phyloP scores from a whole-genome alignment of 2,888 invertebrate species.

The Daptonema setosum region DNA sequence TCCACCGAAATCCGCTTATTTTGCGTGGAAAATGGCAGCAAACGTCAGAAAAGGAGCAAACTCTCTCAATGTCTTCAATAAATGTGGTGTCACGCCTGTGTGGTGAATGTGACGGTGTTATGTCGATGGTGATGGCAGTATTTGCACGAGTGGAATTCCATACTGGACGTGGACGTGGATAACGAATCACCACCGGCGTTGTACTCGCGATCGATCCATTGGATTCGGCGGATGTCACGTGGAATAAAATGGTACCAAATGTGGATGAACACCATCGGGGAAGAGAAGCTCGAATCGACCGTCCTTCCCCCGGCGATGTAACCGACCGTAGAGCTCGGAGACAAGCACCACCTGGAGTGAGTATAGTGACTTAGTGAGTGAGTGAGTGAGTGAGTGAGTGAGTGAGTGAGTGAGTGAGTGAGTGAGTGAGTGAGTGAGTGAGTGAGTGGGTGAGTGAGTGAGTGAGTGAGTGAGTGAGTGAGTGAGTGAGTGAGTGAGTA shows the following conservation, averaged over 20 bases:
- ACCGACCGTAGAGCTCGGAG: slow-evolving; percentile 25
- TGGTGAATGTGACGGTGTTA: neutral
- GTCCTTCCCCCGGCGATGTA: slow-evolving; percentile 5
- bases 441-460: too few species aligned
- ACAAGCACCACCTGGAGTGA: slow-evolving; percentile 23
- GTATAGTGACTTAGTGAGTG: too few species aligned
- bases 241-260: slow-evolving; percentile 27
- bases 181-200: slow-evolving; percentile 3
- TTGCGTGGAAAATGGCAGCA: slow-evolving; percentile 26
- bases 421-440: too few species aligned
- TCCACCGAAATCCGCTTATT: slow-evolving; percentile 21
- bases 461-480: too few species aligned
- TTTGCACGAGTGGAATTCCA: slow-evolving; percentile 22
- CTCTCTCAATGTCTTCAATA: too few species aligned
- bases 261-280: slow-evolving; percentile 11
- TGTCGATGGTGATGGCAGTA: slow-evolving; percentile 21
- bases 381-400: too few species aligned
- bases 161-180: slow-evolving; percentile 17
- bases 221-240: slow-evolving; percentile 23
- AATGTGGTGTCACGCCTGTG: too few species aligned
- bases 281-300: neutral
- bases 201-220: slow-evolving; percentile 11
- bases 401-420: too few species aligned
- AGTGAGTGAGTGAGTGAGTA: too few species aligned
- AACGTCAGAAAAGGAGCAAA: too few species aligned